These are phyloP conservation scores for Hemiprocne comata DNA, from an alignment of 2,113 vertebrate species.

Conservation along the genomic window DNA sequence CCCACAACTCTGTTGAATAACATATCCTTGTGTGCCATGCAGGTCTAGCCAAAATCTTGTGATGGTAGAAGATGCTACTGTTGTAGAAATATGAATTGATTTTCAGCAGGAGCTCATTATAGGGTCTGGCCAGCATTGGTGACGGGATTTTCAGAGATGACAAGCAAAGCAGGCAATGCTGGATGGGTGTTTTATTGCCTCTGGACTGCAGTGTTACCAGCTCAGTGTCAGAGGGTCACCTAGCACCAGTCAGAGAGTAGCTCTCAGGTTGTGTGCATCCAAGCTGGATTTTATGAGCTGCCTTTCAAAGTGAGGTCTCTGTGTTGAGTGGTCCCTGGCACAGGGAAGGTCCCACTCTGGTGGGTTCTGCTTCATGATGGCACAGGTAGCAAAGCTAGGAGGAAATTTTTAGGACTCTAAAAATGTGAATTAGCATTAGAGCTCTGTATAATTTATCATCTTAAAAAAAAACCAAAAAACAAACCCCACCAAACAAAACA, in stretches of 20 bases:
- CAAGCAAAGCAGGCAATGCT: rapidly evolving
- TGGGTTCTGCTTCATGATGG: background rate
- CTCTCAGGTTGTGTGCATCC: too few relatives aligned
- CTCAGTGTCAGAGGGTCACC: background rate
- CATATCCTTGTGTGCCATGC: background rate
- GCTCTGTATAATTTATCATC: background rate
- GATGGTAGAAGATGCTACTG: background rate
- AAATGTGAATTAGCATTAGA: background rate
- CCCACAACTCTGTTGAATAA: background rate
- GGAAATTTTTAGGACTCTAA: background rate
- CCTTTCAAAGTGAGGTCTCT: background rate
- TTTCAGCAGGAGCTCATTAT: background rate
- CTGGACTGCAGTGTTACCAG: background rate
- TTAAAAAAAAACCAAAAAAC: background rate
- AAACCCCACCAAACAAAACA: too few relatives aligned
- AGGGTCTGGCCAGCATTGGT: background rate
- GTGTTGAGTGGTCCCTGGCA: background rate
- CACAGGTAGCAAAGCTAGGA: background rate
- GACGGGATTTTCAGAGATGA: background rate
- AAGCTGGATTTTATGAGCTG: too few relatives aligned
- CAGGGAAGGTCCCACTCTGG: background rate
- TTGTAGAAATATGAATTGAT: background rate
- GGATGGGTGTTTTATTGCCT: background rate
- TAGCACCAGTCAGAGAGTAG: background rate
- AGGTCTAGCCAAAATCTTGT: background rate